These are phyloP conservation scores for Bos javanicus DNA, from an alignment of 2,113 vertebrate species.

Conservation along the genomic window DNA sequence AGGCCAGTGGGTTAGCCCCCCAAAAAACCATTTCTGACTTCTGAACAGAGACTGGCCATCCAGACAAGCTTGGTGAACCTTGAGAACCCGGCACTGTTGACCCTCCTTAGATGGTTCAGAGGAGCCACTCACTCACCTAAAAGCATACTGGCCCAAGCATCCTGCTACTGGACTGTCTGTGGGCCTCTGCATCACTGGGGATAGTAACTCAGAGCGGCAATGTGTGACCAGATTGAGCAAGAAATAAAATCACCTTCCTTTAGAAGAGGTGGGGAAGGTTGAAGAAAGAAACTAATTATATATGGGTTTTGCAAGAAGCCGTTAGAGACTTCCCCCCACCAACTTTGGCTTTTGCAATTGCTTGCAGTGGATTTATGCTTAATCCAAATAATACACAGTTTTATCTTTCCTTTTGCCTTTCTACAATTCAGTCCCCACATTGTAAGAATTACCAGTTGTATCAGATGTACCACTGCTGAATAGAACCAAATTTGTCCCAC, in stretches of 20 bases:
- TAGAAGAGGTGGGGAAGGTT: not conserved
- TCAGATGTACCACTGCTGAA: not conserved
- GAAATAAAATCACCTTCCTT: conserved; percentile 46
- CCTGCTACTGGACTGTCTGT: not conserved
- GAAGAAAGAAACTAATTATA: conserved; percentile 32
- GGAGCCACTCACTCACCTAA: not conserved
- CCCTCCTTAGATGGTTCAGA: not conserved
- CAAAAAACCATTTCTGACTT: not conserved
- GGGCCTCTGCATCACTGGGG: not conserved
- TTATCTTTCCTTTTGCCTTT: conserved; percentile 34
- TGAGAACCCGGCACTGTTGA: not conserved
- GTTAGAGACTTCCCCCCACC: not conserved
- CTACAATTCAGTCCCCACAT: not conserved
- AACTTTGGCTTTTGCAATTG: conserved; percentile 47
- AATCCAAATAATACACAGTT: conserved; percentile 58
- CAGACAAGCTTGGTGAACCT: not conserved
- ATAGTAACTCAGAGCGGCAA: not conserved
- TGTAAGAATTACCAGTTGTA: conserved; percentile 34
- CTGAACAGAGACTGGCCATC: not conserved
- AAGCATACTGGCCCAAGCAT: not conserved
- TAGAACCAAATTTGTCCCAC: not conserved
- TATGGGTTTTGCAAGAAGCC: conserved; percentile 34
- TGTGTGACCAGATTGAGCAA: not conserved
- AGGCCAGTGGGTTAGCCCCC: not conserved
- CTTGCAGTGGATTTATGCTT: conserved; percentile 42